Evolutionary conservation across 1,140 invertebrate species (phyloP).

Genomic region (Dolichoris vasculosae): DNA sequence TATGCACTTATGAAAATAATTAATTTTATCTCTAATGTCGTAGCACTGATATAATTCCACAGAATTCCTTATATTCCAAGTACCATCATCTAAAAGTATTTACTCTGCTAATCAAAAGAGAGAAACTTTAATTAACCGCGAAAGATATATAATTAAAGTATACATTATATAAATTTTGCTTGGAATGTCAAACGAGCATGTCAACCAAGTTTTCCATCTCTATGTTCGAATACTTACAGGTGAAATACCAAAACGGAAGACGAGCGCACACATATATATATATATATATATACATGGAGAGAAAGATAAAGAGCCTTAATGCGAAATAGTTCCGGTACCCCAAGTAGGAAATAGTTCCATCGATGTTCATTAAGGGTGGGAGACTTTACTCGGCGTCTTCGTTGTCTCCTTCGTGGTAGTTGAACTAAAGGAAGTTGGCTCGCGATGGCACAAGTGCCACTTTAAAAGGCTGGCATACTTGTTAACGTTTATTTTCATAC

Average conservation of each 20-base stretch:
- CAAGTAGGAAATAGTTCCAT: slow-evolving; percentile 31
- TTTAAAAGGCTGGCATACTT: slow-evolving; percentile 28
- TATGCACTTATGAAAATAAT: too few species aligned
- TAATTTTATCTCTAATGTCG: too few species aligned
- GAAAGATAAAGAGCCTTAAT: not conserved
- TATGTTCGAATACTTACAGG: not conserved
- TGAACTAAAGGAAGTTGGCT: slow-evolving; percentile 13
- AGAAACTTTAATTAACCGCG: not conserved
- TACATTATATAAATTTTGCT: not conserved
- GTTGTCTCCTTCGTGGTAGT: not conserved
- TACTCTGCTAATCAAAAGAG: not conserved
- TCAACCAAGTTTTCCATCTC: not conserved
- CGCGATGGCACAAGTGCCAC: slow-evolving; percentile 1
- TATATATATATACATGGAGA: too few species aligned
- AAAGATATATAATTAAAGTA: not conserved
- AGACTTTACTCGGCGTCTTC: not conserved
- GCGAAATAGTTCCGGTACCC: slow-evolving; percentile 37
- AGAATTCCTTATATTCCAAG: too few species aligned
- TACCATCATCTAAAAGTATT: not conserved
- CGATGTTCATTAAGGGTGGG: slow-evolving; percentile 38
- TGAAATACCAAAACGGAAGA: not conserved
- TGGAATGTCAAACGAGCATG: not conserved
- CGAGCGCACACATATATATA: not conserved
- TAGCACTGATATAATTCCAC: too few species aligned
- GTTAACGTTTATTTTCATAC: not conserved